Percentiles rank a stretch among this genome's conserved stretches.
Conservation (phyloP, 2,888 invertebrate genomes). For the Nephrotoma flavescens region DNA sequence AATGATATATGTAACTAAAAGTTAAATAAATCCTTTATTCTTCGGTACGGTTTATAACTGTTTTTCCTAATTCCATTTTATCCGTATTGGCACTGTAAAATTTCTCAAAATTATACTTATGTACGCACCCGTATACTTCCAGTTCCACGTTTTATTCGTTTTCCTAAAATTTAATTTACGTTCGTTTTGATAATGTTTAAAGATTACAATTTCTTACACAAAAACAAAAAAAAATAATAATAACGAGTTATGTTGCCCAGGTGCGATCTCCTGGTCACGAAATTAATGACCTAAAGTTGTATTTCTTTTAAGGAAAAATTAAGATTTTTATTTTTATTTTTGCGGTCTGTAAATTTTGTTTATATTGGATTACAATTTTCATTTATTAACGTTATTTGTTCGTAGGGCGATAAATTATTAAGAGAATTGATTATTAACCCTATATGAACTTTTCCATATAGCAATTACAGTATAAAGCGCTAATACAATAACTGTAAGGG, state of each 20-base stretch:
- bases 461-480: neutral
- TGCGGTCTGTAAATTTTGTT: neutral
- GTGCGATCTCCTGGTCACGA: neutral
- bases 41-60: too few species aligned
- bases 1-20: too few species aligned
- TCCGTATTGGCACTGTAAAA: too few species aligned
- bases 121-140: too few species aligned
- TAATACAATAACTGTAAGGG: neutral
- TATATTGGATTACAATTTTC: neutral
- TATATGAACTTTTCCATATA: neutral
- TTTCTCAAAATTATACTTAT: too few species aligned
- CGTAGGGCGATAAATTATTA: neutral
- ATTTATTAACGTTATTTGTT: neutral
- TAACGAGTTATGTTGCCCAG: neutral
- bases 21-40: too few species aligned
- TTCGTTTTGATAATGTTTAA: neutral
- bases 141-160: too few species aligned
- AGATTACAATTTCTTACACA: neutral
- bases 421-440: neutral
- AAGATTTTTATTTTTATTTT: neutral
- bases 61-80: too few species aligned
- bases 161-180: neutral
- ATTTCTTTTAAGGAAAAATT: neutral
- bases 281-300: neutral
- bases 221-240: neutral